phyloP scores from a whole-genome alignment of 35 echinoderm and acorn worm genomes.

The Strongylocentrotus purpuratus region DNA sequence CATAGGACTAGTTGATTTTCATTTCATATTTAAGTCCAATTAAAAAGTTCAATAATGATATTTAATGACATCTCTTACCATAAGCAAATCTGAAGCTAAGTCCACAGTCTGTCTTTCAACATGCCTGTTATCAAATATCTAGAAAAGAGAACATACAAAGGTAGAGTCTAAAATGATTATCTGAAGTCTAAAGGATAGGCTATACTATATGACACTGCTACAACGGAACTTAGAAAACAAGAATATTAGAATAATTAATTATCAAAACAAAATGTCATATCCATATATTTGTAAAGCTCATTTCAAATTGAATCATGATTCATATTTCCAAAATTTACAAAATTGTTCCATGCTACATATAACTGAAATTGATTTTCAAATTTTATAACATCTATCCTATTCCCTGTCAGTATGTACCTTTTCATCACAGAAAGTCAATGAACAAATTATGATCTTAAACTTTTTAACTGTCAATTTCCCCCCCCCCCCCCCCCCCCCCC shows the following conservation, averaged over 20 bases:
- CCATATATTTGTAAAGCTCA: no score
- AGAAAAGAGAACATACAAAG: slow-evolving; percentile 6
- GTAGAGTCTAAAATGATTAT: not conserved
- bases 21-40: not conserved
- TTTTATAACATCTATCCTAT: no score
- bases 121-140: slow-evolving; percentile 94
- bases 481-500: no score
- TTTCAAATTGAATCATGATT: no score
- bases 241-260: not conserved
- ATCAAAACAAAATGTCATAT: not conserved
- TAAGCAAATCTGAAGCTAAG: slow-evolving; percentile 85
- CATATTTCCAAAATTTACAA: no score
- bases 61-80: slow-evolving; percentile 54
- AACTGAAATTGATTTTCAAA: no score
- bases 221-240: not conserved
- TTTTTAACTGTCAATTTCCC: no score
- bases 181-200: not conserved
- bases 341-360: no score
- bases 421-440: no score
- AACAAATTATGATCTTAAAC: no score
- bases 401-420: no score
- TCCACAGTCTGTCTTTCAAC: slow-evolving; percentile 71
- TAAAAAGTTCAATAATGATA: not conserved
- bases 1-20: not conserved
- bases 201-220: not conserved